A percentile compares a stretch with the other conserved stretches of the same genome.
Evolutionary conservation across 2,113 vertebrate species (phyloP).

Genomic region (Trochalopteron elliotii): DNA sequence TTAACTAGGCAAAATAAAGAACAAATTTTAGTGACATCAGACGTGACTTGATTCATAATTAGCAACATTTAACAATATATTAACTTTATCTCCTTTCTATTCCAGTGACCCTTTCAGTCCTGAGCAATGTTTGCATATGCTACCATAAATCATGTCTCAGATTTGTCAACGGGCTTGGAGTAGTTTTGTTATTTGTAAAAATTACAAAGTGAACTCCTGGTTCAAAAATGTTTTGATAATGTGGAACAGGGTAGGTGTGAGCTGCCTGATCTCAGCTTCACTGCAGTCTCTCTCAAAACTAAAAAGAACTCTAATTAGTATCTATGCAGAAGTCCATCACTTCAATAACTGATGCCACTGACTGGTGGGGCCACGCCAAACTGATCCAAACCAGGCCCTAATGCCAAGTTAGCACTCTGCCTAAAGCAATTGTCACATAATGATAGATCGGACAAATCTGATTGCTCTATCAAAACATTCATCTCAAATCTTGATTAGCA

Average conservation of each 20-base stretch:
- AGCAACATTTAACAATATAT: conserved; percentile 78
- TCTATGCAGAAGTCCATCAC: background rate
- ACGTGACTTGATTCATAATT: conserved; percentile 74
- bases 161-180: conserved; percentile 72
- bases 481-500: conserved; percentile 94
- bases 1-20: conserved; percentile 71
- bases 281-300: background rate
- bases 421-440: conserved; percentile 82
- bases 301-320: background rate
- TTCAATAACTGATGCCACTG: background rate
- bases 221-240: conserved; percentile 28
- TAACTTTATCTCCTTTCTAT: conserved; percentile 74
- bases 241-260: background rate
- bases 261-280: background rate
- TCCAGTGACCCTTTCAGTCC: conserved; percentile 70
- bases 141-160: conserved; percentile 72
- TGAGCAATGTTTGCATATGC: conserved; percentile 69
- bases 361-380: conserved; percentile 29
- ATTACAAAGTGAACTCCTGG: conserved; percentile 65
- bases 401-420: conserved; percentile 78
- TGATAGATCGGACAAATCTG: conserved; percentile 89
- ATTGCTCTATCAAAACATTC: conserved; percentile 92
- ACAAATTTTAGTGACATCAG: conserved; percentile 68
- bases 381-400: conserved; percentile 70
- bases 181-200: conserved; percentile 54